These are phyloP conservation scores for Meta bourneti DNA, from an alignment of 2,888 invertebrate genomes.

Conservation along the genomic window DNA sequence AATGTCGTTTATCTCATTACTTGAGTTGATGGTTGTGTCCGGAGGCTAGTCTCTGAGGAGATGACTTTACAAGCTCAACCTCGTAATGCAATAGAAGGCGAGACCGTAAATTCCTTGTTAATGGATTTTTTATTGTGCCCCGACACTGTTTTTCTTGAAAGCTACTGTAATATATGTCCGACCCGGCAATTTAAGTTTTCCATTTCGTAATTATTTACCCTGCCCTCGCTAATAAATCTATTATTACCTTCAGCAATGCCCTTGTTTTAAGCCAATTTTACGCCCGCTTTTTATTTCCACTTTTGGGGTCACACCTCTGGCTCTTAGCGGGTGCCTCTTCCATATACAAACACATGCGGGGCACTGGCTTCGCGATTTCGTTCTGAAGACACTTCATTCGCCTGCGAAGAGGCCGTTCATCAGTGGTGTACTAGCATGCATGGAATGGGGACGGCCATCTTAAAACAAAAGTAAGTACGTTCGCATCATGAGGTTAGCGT, in stretches of 20 bases:
- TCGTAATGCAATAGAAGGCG: slow-evolving; percentile 75
- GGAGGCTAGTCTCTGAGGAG: slow-evolving; percentile 68
- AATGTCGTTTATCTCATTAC: slow-evolving; percentile 77
- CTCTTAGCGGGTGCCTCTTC: no score
- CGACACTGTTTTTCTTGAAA: slow-evolving; percentile 72
- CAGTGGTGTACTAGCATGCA: no score
- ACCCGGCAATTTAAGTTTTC: slow-evolving; percentile 75
- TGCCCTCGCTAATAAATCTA: slow-evolving; percentile 74
- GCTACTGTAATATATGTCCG: slow-evolving; percentile 71
- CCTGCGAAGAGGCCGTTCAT: no score
- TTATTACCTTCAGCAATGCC: slow-evolving; percentile 67
- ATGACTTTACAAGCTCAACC: slow-evolving; percentile 75
- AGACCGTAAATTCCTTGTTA: slow-evolving; percentile 77
- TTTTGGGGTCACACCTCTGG: no score
- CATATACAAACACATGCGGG: no score
- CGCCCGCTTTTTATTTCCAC: slow-evolving; percentile 8
- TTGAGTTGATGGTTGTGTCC: slow-evolving; percentile 66
- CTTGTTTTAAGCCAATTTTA: slow-evolving; percentile 55
- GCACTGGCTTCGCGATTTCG: no score
- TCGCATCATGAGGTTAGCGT: no score
- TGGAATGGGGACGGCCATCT: no score
- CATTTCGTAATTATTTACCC: slow-evolving; percentile 75
- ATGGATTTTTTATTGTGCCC: slow-evolving; percentile 76
- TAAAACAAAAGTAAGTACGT: no score
- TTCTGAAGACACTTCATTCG: no score